Conservation (phyloP, 1,140 invertebrate genomes). For the Philopotamus ludificatus region DNA sequence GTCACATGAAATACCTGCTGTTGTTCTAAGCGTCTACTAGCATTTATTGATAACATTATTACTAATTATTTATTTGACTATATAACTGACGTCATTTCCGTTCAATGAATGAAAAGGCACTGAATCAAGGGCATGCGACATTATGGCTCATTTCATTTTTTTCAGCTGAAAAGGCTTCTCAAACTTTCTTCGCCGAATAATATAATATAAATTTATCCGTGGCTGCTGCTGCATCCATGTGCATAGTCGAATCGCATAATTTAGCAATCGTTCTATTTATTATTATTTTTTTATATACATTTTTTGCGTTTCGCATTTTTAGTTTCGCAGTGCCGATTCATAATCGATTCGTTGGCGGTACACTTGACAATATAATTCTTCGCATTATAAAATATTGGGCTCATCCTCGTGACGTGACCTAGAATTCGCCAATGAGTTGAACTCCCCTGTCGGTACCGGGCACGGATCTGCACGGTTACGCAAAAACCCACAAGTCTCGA, state of each 20-base stretch:
- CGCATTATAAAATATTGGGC: slow-evolving; percentile 7
- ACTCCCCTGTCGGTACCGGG: slow-evolving; percentile 6
- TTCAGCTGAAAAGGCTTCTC: not conserved
- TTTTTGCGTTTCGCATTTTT: not conserved
- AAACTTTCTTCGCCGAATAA: not conserved
- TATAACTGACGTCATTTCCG: too few relatives aligned
- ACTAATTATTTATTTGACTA: too few relatives aligned
- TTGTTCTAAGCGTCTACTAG: slow-evolving; percentile 22
- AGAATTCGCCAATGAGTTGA: slow-evolving; percentile 8
- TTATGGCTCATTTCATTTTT: not conserved
- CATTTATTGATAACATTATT: slow-evolving; percentile 15
- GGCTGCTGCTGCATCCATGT: not conserved
- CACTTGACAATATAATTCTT: not conserved
- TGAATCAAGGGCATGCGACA: too few relatives aligned
- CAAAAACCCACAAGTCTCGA: not conserved
- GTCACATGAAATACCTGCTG: slow-evolving; percentile 12
- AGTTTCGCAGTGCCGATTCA: not conserved
- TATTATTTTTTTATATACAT: not conserved
- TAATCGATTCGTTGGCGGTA: not conserved
- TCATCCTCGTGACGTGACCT: slow-evolving; percentile 19
- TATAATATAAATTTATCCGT: not conserved
- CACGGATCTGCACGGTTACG: not conserved
- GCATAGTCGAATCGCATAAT: not conserved
- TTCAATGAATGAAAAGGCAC: too few relatives aligned
- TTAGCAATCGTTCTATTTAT: not conserved